Evolutionary conservation across 2,888 invertebrate species (phyloP), one percentile per base, ranked within the genome.

Genomic region (Ormyrus pomaceus): DNA sequence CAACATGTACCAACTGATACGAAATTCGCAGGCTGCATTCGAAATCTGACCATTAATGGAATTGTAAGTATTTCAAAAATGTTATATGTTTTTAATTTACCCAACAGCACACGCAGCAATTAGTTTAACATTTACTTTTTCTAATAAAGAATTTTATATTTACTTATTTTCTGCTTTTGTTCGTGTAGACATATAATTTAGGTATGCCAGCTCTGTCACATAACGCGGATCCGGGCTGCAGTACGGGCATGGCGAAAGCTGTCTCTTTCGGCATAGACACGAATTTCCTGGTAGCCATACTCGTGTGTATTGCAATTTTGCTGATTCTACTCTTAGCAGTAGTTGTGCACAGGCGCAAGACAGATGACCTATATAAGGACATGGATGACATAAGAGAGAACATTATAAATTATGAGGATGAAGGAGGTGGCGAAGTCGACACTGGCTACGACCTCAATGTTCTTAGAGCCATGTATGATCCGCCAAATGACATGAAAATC

Each of bases 401-500:
- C 87, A 98, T 99, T 82, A 97, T 99, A 85, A 97, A 97, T 86
- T 99, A 99, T 88, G 97, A 98, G 88, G 99, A 99, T 87, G 99
- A 99, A 91, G 99, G 99, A 13, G 99, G 99, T 88, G 99, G 99
- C 89, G 98, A 99, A 90, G 97, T 97, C 0, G 99, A 99, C 89
- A 97, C 98, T 0, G 96, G 96, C 1, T 98, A 96, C 91, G 97
- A 98, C 89, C 93, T 98, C 79, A 95, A 95, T 82, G 96, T 97
- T 5, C 93, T 98, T 34, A 89, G 94, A 76, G 92, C 93, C 84
- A 93, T 94, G 92, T 94, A 94, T 79, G 94, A 94, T 81, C 93
- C 93, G 0, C 92, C 92, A 7, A 92, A 92, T 0, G 93, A 93
- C 74, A 92, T 92, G 4, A 93, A 93, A 68, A 91, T 92, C 5